Conservation (phyloP, 2,888 invertebrate species). For the Agrochola litura region DNA sequence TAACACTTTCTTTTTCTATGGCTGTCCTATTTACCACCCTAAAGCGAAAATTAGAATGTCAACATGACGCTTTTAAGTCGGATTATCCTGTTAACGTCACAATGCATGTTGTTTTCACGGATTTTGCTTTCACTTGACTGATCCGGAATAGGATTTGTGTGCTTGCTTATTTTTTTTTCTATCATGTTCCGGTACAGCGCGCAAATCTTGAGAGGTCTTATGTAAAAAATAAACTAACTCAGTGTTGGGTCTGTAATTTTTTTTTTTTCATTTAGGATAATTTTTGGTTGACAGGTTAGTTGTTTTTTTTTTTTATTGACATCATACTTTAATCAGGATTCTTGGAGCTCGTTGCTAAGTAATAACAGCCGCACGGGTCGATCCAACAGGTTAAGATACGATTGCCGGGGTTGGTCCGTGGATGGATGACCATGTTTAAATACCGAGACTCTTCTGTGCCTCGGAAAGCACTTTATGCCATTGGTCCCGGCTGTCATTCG, state of each 20-base stretch:
- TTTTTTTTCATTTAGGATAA: not conserved
- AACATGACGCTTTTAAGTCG: slow-evolving; percentile 81
- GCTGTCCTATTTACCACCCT: slow-evolving; percentile 61
- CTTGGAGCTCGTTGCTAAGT: too few relatives aligned
- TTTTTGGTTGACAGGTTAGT: not conserved
- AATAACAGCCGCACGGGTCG: too few relatives aligned
- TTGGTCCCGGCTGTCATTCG: too few relatives aligned
- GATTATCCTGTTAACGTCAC: slow-evolving; percentile 75
- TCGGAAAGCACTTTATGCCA: too few relatives aligned
- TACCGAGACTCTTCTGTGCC: too few relatives aligned
- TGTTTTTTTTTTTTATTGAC: not conserved
- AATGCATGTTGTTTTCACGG: slow-evolving; percentile 76
- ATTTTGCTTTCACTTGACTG: slow-evolving; percentile 73
- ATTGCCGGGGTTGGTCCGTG: too few relatives aligned
- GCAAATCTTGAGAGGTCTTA: slow-evolving; percentile 31
- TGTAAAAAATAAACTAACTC: slow-evolving; percentile 28
- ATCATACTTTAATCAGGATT: not conserved
- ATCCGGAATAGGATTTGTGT: slow-evolving; percentile 45
- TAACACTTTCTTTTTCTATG: slow-evolving; percentile 80
- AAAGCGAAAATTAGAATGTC: slow-evolving; percentile 82
- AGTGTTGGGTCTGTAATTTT: not conserved
- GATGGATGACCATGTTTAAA: too few relatives aligned
- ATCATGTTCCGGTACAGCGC: slow-evolving; percentile 33
- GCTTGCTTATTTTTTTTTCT: slow-evolving; percentile 36
- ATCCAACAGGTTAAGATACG: too few relatives aligned